Base-by-base conservation (phyloP, 2,888 invertebrate genomes). In the Phytoseiulus persimilis region DNA sequence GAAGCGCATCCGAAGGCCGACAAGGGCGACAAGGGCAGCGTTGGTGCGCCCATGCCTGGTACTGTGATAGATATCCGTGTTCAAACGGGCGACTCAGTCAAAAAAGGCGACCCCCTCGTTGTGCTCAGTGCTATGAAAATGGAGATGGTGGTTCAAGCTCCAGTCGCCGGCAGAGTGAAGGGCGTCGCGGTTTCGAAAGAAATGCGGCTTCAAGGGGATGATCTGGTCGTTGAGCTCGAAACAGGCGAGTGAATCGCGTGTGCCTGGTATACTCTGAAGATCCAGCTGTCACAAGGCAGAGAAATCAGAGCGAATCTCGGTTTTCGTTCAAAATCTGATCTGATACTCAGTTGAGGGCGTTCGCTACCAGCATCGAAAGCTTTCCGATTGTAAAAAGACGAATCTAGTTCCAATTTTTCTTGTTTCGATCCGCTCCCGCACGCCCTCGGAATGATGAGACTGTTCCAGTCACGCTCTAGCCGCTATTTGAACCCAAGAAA, bases 41-140 rank as follows among this genome's bases (percentile, higher is more conserved):
- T 99, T 6, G 99, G 99, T 33, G 98, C 99, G 0, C 99, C 99
- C 0, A 99, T 99, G 99, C 99, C 99, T 0, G 99, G 99, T 90
- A 96, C 96, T 32, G 96, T 99, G 0, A 95, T 99, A 90, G 96
- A 97, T 92, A 95, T 99, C 91, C 95, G 96, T 92, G 96, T 98
- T 0, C 96, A 97, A 92, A 96, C 95, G 91, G 99, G 99, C 0
- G 98, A 99, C 92, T 95, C 94, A 91, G 96, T 98, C 0, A 96
- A 96, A 92, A 98, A 98, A 92, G 98, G 98, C 3, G 92, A 93
- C 90, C 95, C 98, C 0, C 94, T 99, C 87, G 95, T 98, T 0
- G 98, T 99, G 2, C 94, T 99, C 0, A 98, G 98, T 0, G 99
- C 99, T 39, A 99, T 99, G 99, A 99, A 99, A 94, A 99, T 99